A percentile compares a stretch with the other conserved stretches of the same genome.
These are phyloP conservation scores for Apoderus coryli DNA, from an alignment of 2,888 invertebrate genomes.

Conservation along the genomic window DNA sequence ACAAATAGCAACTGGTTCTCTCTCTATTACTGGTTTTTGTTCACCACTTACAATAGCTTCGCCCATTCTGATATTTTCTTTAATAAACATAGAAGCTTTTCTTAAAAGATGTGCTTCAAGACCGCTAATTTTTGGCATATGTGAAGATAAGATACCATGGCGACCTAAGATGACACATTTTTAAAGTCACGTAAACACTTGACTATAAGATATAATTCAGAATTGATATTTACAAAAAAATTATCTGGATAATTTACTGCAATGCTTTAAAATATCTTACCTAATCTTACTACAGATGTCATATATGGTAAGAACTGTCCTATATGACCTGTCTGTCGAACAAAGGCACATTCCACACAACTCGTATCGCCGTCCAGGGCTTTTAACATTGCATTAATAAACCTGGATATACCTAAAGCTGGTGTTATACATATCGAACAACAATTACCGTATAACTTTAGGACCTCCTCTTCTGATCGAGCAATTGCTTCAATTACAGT, in stretches of 20 bases:
- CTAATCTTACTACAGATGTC: slow-evolving; percentile 26
- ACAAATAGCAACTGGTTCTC: too few species aligned
- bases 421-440: slow-evolving; percentile 22
- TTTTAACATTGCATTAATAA: slow-evolving; percentile 24
- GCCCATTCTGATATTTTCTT: slow-evolving; percentile 25
- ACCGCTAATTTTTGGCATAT: slow-evolving; percentile 27
- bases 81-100: slow-evolving; percentile 22
- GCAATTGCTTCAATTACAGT: slow-evolving; percentile 21
- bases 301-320: slow-evolving; percentile 28
- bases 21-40: too few species aligned
- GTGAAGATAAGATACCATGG: slow-evolving; percentile 25
- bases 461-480: slow-evolving; percentile 23
- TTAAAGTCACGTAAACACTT: too few species aligned
- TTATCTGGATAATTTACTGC: too few species aligned
- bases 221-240: too few species aligned
- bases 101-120: slow-evolving; percentile 25
- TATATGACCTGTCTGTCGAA: slow-evolving; percentile 28
- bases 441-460: slow-evolving; percentile 22
- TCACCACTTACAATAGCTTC: slow-evolving; percentile 25
- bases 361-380: slow-evolving; percentile 25
- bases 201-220: neutral
- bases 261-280: too few species aligned
- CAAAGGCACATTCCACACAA: slow-evolving; percentile 29
- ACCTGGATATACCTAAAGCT: slow-evolving; percentile 26
- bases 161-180: slow-evolving; percentile 19